A percentile compares a stretch with the other conserved stretches of the same genome.
Conservation (phyloP, 2,797 vertebrate genomes). For the Mionectes olivaceus region DNA sequence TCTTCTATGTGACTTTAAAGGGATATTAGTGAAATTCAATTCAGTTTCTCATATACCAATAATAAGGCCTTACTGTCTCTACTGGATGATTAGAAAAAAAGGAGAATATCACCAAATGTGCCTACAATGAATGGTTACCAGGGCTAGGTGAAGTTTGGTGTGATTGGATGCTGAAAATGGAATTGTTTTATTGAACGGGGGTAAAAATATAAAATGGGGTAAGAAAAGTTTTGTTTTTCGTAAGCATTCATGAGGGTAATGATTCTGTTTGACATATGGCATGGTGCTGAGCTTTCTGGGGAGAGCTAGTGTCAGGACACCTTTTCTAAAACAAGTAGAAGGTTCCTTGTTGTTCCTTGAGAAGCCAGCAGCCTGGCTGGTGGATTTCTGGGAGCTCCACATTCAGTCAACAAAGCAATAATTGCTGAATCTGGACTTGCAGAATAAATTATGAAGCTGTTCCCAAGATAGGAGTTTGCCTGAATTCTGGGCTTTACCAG, state of each 20-base stretch:
- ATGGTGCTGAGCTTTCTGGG: neutral
- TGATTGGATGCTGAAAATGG: neutral
- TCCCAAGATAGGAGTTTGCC: neutral
- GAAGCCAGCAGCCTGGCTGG: neutral
- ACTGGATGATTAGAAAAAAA: neutral
- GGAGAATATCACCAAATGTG: neutral
- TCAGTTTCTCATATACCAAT: neutral
- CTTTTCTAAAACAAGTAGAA: neutral
- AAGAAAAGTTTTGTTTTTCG: neutral
- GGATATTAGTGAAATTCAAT: neutral
- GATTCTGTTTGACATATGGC: neutral
- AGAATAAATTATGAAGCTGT: neutral
- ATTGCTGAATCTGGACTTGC: neutral
- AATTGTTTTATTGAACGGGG: neutral
- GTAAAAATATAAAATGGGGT: neutral
- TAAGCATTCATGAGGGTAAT: neutral
- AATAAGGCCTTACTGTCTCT: neutral
- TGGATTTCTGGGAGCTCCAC: neutral
- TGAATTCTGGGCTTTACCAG: neutral
- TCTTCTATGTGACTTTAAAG: neutral
- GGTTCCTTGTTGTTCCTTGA: neutral
- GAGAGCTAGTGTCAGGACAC: neutral
- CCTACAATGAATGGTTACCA: neutral
- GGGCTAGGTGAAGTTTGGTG: neutral
- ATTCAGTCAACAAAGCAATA: neutral